Evolutionary conservation across 2,888 invertebrate genomes (phyloP).

Genomic region (Tetropium fuscum): DNA sequence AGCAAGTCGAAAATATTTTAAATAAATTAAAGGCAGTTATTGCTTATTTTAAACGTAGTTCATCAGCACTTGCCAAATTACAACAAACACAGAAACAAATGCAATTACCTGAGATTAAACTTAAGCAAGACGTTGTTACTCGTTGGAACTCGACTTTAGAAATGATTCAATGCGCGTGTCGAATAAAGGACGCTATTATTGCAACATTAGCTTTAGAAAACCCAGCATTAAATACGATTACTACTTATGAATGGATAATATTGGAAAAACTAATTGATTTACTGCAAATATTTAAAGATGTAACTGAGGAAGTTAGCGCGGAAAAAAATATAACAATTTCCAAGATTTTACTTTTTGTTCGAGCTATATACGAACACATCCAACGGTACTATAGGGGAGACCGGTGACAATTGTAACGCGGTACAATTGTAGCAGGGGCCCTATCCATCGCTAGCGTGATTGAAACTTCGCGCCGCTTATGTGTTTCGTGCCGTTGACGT

Average conservation of each 20-base stretch:
- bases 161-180: background rate
- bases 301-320: constrained; percentile 22
- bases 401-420: too few relatives aligned
- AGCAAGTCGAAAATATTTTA: constrained; percentile 23
- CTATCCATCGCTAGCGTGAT: too few relatives aligned
- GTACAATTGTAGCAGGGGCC: too few relatives aligned
- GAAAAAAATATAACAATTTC: constrained; percentile 16
- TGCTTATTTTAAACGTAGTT: constrained; percentile 8
- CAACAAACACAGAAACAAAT: constrained; percentile 12
- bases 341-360: too few relatives aligned
- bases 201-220: constrained; percentile 7
- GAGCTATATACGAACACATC: too few relatives aligned
- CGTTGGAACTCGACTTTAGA: constrained; percentile 10
- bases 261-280: background rate
- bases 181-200: constrained; percentile 7
- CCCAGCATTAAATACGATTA: background rate
- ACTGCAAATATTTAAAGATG: constrained; percentile 21
- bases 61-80: constrained; percentile 8
- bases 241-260: background rate
- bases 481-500: too few relatives aligned
- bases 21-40: constrained; percentile 39
- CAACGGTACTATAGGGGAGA: too few relatives aligned
- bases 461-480: too few relatives aligned
- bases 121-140: constrained; percentile 8
- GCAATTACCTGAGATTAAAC: constrained; percentile 1